Evolutionary conservation across 2,113 vertebrate species (phyloP).

Genomic region (Boleophthalmus pectinirostris): DNA sequence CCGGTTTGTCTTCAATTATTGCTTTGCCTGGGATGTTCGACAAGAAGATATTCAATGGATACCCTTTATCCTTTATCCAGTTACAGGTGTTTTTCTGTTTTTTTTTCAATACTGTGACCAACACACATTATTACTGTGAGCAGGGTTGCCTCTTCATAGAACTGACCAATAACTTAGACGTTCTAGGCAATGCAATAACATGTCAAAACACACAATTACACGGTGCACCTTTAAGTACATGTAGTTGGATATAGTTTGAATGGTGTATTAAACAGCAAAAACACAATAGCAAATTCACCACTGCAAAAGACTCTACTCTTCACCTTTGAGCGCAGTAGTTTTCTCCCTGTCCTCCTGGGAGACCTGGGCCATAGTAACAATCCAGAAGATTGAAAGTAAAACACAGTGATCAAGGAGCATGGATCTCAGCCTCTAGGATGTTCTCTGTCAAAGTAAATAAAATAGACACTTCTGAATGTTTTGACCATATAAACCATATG

Average conservation of each 20-base stretch:
- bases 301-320: not conserved
- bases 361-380: slow-evolving; percentile 89
- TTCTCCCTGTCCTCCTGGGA: slow-evolving; percentile 94
- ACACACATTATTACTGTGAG: too few relatives aligned
- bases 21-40: not conserved
- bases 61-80: too few relatives aligned
- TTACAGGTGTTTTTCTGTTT: too few relatives aligned
- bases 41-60: not conserved
- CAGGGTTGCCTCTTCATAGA: not conserved
- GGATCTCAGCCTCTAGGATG: slow-evolving; percentile 53
- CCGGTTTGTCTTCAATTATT: too few relatives aligned
- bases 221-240: too few relatives aligned
- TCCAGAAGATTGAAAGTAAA: slow-evolving; percentile 73
- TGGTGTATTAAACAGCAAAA: not conserved
- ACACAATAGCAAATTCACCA: not conserved
- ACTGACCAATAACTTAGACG: not conserved
- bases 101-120: too few relatives aligned
- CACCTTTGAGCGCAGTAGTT: slow-evolving; percentile 94
- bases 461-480: not conserved
- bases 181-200: too few relatives aligned
- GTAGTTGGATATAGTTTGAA: not conserved
- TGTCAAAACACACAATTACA: too few relatives aligned
- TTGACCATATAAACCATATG: not conserved
- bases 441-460: slow-evolving; percentile 24
- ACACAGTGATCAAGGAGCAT: slow-evolving; percentile 77